These are phyloP conservation scores for Rhadinocentrus ornatus DNA, from an alignment of 2,797 vertebrate species.

Conservation along the genomic window DNA sequence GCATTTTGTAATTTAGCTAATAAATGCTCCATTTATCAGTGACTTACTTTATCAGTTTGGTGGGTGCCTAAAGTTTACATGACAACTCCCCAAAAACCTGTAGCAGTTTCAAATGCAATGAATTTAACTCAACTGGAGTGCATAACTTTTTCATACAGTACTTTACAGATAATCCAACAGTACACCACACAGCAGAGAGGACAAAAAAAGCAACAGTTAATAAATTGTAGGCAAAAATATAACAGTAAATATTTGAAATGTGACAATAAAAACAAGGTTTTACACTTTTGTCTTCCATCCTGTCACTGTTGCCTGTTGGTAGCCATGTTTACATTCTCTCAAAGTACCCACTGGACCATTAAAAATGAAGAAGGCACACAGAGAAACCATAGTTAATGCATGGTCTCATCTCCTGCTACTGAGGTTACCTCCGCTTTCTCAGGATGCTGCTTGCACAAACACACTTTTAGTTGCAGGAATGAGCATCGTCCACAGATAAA, in stretches of 20 bases:
- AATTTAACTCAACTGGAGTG: background rate
- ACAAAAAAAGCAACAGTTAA: background rate
- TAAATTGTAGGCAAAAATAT: slow-evolving; percentile 6
- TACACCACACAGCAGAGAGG: background rate
- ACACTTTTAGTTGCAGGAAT: slow-evolving; percentile 31
- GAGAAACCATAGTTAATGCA: slow-evolving; percentile 65
- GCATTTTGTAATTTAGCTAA: too few species aligned
- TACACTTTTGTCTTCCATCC: too few species aligned
- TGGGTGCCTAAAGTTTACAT: too few species aligned
- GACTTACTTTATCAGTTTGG: too few species aligned
- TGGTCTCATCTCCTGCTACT: slow-evolving; percentile 55
- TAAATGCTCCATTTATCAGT: too few species aligned
- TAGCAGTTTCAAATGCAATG: background rate
- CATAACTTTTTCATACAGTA: background rate
- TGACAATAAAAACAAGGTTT: background rate
- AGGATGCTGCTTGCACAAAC: slow-evolving; percentile 47
- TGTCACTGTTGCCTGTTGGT: slow-evolving; percentile 25
- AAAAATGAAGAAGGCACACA: slow-evolving; percentile 60
- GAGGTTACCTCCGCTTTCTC: slow-evolving; percentile 45
- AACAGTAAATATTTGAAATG: background rate
- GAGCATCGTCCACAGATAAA: slow-evolving; percentile 32
- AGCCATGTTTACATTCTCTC: slow-evolving; percentile 56
- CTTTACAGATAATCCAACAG: background rate
- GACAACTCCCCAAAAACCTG: background rate
- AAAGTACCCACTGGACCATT: slow-evolving; percentile 55